Evolutionary conservation across 2,797 vertebrate genomes (phyloP).

Genomic region (Sebastiscus tertius): DNA sequence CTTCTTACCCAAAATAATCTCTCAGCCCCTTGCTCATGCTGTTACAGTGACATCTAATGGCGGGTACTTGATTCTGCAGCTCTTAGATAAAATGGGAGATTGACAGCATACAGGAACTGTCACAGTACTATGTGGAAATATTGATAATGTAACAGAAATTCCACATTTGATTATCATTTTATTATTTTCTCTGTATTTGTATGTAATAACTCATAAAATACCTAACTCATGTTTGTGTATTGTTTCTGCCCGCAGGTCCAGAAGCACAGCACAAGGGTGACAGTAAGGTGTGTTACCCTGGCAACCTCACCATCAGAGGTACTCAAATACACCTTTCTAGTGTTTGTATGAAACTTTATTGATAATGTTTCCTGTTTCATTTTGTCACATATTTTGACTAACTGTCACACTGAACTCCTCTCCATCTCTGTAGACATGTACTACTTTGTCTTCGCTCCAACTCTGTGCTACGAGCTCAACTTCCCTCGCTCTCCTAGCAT

Average conservation of each 20-base stretch:
- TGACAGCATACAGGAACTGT: not conserved
- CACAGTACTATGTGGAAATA: not conserved
- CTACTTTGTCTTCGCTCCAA: constrained; percentile 91
- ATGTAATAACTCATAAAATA: not conserved
- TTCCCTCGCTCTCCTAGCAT: constrained; percentile 90
- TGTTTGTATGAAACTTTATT: not conserved
- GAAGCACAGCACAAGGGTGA: constrained; percentile 57
- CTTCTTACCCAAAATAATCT: not conserved
- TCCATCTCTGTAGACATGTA: constrained; percentile 84
- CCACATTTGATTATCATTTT: not conserved
- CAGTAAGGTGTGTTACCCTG: constrained; percentile 85
- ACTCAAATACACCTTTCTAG: not conserved
- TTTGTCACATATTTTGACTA: not conserved
- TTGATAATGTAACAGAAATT: not conserved
- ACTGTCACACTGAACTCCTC: not conserved
- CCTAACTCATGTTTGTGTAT: not conserved
- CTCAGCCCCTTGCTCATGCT: constrained; percentile 5
- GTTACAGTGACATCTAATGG: constrained; percentile 70
- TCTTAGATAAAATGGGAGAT: not conserved
- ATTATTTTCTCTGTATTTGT: not conserved
- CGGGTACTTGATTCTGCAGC: constrained; percentile 19
- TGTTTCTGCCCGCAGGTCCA: constrained; percentile 71
- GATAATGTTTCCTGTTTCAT: not conserved
- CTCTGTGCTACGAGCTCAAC: constrained; percentile 93
- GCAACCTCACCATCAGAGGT: constrained; percentile 88